These are phyloP conservation scores for Pycnonotus jocosus DNA, from an alignment of 2,113 vertebrate genomes.

Conservation along the genomic window DNA sequence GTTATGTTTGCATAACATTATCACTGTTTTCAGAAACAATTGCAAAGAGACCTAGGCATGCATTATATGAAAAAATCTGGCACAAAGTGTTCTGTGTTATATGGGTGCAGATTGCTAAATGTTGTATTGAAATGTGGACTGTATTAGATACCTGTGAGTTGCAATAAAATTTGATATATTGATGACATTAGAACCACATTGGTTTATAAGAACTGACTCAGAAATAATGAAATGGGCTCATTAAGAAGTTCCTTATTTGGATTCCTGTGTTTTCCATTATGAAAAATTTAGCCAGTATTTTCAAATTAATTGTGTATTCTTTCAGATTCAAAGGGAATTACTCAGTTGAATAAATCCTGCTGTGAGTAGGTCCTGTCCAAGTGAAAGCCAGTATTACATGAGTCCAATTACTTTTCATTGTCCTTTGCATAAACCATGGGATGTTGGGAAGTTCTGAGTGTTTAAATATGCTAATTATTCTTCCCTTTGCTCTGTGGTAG, in stretches of 20 bases:
- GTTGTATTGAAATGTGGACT: neutral
- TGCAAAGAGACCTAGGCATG: neutral
- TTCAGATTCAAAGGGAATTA: conserved; percentile 15
- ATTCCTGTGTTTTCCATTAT: neutral
- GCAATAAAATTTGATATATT: neutral
- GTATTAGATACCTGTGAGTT: neutral
- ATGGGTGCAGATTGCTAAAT: neutral
- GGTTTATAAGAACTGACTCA: neutral
- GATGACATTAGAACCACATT: neutral
- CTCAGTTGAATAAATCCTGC: neutral
- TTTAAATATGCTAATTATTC: conserved; percentile 35
- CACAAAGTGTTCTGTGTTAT: neutral
- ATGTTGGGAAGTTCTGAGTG: neutral
- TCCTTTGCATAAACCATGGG: neutral
- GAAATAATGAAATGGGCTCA: neutral
- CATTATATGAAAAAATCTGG: neutral
- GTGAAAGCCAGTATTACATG: neutral
- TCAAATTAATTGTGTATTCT: neutral
- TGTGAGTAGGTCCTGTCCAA: neutral
- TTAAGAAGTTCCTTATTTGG: neutral
- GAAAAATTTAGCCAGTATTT: neutral
- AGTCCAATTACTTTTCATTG: neutral
- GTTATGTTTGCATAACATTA: neutral
- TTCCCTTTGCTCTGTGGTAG: conserved; percentile 8
- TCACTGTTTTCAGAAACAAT: neutral